Evolutionary conservation across 2,113 vertebrate species (phyloP).

Genomic region (Cyphomyrus discorhynchus): DNA sequence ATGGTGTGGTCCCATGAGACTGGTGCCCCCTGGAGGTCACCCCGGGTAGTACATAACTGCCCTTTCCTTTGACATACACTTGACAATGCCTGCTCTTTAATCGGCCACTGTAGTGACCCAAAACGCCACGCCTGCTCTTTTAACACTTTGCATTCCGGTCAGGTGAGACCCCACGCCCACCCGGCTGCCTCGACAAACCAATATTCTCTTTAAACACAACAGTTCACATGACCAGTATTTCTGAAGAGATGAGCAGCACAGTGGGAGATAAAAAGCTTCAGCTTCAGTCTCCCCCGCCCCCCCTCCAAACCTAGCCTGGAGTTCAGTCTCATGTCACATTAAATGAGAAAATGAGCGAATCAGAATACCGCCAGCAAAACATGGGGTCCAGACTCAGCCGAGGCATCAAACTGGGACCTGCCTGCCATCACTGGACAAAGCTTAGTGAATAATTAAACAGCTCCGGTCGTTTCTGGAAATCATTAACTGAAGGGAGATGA

Average conservation of each 20-base stretch:
- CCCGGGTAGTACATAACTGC: not conserved
- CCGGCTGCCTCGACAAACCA: not conserved
- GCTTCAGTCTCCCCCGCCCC: not conserved
- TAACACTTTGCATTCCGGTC: not conserved
- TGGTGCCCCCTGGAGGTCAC: not conserved
- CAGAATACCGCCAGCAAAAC: not conserved
- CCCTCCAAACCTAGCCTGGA: not conserved
- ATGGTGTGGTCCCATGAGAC: not conserved
- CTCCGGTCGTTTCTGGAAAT: not conserved
- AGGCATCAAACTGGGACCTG: not conserved
- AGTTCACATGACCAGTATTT: not conserved
- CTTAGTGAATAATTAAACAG: conserved; percentile 8
- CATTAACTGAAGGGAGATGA: conserved; percentile 4
- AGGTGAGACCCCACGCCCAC: not conserved
- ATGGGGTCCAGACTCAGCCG: not conserved
- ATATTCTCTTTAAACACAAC: not conserved
- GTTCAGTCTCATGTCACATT: not conserved
- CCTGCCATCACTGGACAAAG: not conserved
- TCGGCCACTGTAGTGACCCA: not conserved
- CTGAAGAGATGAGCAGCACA: not conserved
- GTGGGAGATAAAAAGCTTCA: not conserved
- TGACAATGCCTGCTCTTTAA: not conserved
- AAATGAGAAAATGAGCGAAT: not conserved
- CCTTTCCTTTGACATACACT: not conserved
- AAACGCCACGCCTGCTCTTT: not conserved